Conservation (phyloP, 1,140 invertebrate genomes). For the Dendrolimus punctatus region DNA sequence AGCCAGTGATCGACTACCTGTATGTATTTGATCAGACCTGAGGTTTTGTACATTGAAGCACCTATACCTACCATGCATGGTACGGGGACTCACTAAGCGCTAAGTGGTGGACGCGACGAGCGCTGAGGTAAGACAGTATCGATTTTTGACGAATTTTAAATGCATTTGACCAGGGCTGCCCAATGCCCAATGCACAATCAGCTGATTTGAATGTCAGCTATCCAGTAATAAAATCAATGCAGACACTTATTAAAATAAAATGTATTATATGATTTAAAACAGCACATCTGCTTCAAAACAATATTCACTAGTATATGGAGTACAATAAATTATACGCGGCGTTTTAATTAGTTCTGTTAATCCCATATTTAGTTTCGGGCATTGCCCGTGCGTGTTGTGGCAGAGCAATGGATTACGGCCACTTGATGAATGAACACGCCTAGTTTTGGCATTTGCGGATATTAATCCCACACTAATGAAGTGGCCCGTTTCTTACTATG, state of each 20-base stretch:
- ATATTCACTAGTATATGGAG: background rate
- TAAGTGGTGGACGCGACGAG: no score
- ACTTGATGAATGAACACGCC: constrained; percentile 11
- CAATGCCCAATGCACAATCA: no score
- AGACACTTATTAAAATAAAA: background rate
- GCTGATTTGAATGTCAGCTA: no score
- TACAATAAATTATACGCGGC: background rate
- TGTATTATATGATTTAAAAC: background rate
- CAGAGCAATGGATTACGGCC: constrained; percentile 4
- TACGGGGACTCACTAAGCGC: no score
- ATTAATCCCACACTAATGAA: constrained; percentile 13
- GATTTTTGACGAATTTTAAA: no score
- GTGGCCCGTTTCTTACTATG: constrained; percentile 10
- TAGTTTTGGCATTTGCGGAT: constrained; percentile 10
- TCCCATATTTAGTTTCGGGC: constrained; percentile 11
- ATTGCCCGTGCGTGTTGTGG: constrained; percentile 8
- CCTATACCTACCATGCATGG: no score
- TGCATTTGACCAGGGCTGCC: no score
- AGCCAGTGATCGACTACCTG: no score
- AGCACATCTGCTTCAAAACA: background rate
- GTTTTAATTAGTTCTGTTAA: constrained; percentile 11
- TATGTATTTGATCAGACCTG: no score
- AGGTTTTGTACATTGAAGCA: no score
- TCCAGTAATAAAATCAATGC: no score
- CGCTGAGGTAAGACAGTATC: no score